Conservation (phyloP, 1,140 invertebrate genomes). For the Rhysida immarginata region DNA sequence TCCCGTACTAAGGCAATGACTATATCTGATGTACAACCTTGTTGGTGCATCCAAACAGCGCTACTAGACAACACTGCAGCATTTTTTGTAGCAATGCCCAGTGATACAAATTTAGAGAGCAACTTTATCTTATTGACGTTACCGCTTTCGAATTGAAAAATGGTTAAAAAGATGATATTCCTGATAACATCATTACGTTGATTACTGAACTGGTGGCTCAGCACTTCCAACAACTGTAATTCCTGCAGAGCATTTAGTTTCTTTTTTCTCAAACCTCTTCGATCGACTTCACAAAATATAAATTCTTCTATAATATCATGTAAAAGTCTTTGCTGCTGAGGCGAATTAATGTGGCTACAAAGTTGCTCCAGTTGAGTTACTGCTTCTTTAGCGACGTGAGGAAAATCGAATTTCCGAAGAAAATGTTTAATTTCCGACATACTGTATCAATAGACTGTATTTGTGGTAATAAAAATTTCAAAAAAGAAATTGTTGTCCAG, state of each 20-base stretch:
- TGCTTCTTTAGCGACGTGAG: slow-evolving; percentile 45
- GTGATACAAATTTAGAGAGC: slow-evolving; percentile 58
- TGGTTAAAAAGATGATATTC: slow-evolving; percentile 60
- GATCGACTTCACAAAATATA: slow-evolving; percentile 58
- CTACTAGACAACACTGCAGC: slow-evolving; percentile 52
- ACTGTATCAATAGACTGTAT: not conserved
- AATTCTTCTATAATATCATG: slow-evolving; percentile 66
- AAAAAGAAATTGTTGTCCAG: too few species aligned
- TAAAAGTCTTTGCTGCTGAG: slow-evolving; percentile 38
- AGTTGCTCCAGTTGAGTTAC: slow-evolving; percentile 35
- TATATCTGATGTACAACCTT: slow-evolving; percentile 49
- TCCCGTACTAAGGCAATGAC: slow-evolving; percentile 51
- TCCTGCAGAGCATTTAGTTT: slow-evolving; percentile 48
- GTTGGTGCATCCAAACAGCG: slow-evolving; percentile 64
- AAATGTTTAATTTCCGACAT: slow-evolving; percentile 29
- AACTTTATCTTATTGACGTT: slow-evolving; percentile 48
- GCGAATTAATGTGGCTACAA: slow-evolving; percentile 6
- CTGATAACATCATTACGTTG: slow-evolving; percentile 48
- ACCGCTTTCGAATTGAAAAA: slow-evolving; percentile 45
- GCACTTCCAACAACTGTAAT: slow-evolving; percentile 53
- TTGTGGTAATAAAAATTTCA: too few species aligned
- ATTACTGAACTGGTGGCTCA: slow-evolving; percentile 54
- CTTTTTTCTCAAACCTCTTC: slow-evolving; percentile 39
- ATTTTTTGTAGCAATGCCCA: slow-evolving; percentile 55
- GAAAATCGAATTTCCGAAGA: slow-evolving; percentile 44